Percentiles rank a stretch among this genome's conserved stretches.
These are phyloP conservation scores for Drosophila longiperda DNA, from an alignment of 2,888 invertebrate species.

Conservation along the genomic window DNA sequence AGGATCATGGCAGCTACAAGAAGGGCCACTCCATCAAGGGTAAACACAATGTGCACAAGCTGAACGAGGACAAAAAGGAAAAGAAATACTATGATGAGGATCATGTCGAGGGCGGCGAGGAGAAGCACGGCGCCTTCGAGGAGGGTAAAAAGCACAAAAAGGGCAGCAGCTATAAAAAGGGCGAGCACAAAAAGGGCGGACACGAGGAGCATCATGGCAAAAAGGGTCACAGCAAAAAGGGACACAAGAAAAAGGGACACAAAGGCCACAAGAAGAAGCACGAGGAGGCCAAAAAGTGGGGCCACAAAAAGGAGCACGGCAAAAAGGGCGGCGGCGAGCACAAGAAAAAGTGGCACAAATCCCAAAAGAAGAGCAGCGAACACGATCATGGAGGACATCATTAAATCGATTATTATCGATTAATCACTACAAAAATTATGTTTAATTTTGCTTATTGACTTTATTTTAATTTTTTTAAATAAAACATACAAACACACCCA, in stretches of 20 bases:
- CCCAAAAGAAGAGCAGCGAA: slow-evolving; percentile 86
- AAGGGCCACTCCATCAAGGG: slow-evolving; percentile 95
- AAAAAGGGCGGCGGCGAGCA: slow-evolving; percentile 93
- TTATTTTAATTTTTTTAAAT: slow-evolving; percentile 20
- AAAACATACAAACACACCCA: slow-evolving; percentile 59
- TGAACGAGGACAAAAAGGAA: slow-evolving; percentile 94
- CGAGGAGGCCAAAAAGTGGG: slow-evolving; percentile 91
- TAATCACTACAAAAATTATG: neutral
- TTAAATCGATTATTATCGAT: neutral
- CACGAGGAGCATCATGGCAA: slow-evolving; percentile 92
- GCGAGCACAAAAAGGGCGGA: slow-evolving; percentile 91
- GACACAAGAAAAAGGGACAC: slow-evolving; percentile 91
- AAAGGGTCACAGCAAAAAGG: slow-evolving; percentile 92
- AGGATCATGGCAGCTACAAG: slow-evolving; percentile 89
- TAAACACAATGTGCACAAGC: slow-evolving; percentile 93
- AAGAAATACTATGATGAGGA: slow-evolving; percentile 95
- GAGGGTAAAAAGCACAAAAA: slow-evolving; percentile 93
- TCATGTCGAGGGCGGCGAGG: slow-evolving; percentile 92
- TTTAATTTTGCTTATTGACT: neutral
- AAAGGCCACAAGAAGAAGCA: slow-evolving; percentile 92
- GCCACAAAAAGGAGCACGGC: slow-evolving; percentile 90
- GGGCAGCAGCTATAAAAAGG: slow-evolving; percentile 92
- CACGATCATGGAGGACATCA: slow-evolving; percentile 68
- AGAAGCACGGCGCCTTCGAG: slow-evolving; percentile 92
- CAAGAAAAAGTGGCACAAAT: slow-evolving; percentile 90